Evolutionary conservation across 2,797 vertebrate species (phyloP).

Genomic region (Pseudochirops cupreus): DNA sequence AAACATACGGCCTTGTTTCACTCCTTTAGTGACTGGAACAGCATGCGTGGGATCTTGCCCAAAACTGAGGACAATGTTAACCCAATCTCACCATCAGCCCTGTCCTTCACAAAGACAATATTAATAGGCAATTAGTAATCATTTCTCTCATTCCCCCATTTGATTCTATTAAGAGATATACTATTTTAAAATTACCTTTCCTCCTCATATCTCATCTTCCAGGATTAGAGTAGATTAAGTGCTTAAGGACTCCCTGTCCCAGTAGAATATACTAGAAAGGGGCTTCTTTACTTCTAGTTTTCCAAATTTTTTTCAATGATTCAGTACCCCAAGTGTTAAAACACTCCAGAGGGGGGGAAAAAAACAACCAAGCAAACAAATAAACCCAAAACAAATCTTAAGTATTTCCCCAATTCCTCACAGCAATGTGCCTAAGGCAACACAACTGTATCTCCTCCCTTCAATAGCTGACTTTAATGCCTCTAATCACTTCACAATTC

Average conservation of each 20-base stretch:
- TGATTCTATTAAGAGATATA: neutral
- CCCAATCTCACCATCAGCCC: neutral
- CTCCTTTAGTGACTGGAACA: no score
- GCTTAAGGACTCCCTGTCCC: neutral
- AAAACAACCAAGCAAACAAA: neutral
- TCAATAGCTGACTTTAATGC: neutral
- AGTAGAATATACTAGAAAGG: neutral
- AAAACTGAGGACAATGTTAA: neutral
- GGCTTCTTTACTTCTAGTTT: neutral
- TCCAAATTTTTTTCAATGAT: conserved; percentile 8
- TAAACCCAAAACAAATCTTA: neutral
- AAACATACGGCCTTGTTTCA: no score
- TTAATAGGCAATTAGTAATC: neutral
- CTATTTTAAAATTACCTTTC: neutral
- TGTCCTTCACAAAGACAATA: neutral
- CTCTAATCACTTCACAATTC: neutral
- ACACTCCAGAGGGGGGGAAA: neutral
- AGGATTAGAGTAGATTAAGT: neutral
- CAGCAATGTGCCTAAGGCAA: neutral
- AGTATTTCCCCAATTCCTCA: neutral
- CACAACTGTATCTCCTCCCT: conserved; percentile 4
- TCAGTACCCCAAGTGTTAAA: neutral
- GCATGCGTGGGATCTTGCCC: neutral
- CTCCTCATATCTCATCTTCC: neutral
- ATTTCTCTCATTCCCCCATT: neutral